Base-by-base conservation (phyloP, 1,140 invertebrate genomes). In the Eumeta japonica region DNA sequence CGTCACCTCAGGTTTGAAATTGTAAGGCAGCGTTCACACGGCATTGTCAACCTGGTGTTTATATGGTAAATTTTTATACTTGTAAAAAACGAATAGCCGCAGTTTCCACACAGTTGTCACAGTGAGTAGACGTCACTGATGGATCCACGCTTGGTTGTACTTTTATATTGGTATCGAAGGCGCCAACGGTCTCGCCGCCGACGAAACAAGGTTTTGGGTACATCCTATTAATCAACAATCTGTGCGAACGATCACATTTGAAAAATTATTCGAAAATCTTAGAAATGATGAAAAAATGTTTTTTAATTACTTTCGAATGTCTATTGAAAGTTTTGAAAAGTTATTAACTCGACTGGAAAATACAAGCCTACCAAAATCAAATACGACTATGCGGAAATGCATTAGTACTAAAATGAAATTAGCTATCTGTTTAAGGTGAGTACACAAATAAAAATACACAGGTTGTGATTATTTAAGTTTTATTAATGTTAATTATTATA, bases 191-290 rank as follows among this genome's bases (percentile, higher is more conserved):
- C 27, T 44, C 49, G 49, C 38, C 40, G 43, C 37, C 43, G 37
- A 48, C 41, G 39, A 35, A 51, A 36, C 35, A 48, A 47, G 42
- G 37, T 45, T 51, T 51, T 45, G 40, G 40, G 49, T 51, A 48
- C 45, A 48, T 51, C 42, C 49, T 43, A 51, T 51, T 28, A 51
- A 46, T 51, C 14, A 45, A 51, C 41, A 47, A 47, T 43, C 48
- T 37, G 28, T 20, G 37, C 45, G 39, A 24, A 39, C 14, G 11
- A 42, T 37, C 13, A n/a, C n/a, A n/a, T n/a, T n/a, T n/a, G n/a
- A 42, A 17, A 41, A 45, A 15, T 28, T 45, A 41, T 41, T 17
- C 30, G 32, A 45, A 27, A 46, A 46, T 20, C 37, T 46, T 36
- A 46, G 33, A 46, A 46, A 43, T 35, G 37, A 40, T 42, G 34